Evolutionary conservation across 2,888 invertebrate species (phyloP).

Genomic region (Callyntrura sp.): DNA sequence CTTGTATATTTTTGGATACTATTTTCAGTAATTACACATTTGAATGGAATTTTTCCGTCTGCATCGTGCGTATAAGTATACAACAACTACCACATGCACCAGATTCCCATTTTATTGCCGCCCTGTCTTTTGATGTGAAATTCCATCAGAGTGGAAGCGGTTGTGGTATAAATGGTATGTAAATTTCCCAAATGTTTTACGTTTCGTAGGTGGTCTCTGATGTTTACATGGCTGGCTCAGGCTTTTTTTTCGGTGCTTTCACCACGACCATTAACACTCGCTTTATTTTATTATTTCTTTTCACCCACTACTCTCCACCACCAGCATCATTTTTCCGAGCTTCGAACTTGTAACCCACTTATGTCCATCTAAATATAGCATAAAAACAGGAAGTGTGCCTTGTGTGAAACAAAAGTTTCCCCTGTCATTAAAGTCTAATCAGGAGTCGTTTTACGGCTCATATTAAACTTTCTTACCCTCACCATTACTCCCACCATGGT

Average conservation of each 20-base stretch:
- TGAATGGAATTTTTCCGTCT: too few species aligned
- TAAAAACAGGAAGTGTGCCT: conserved; percentile 47
- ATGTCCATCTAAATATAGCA: conserved; percentile 41
- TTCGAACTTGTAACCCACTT: conserved; percentile 18
- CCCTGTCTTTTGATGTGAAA: too few species aligned
- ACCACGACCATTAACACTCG: background rate
- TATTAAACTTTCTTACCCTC: conserved; percentile 30
- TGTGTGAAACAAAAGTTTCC: conserved; percentile 39
- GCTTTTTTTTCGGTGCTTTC: background rate
- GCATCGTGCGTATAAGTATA: too few species aligned
- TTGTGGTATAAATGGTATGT: background rate
- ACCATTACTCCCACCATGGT: background rate
- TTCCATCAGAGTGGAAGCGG: too few species aligned
- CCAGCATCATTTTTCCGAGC: background rate
- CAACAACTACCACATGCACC: too few species aligned
- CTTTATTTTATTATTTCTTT: background rate
- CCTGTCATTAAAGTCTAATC: conserved; percentile 67
- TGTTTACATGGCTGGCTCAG: background rate
- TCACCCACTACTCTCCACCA: background rate
- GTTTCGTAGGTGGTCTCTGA: background rate
- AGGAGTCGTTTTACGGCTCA: conserved; percentile 46
- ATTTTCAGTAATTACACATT: too few species aligned
- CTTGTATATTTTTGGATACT: too few species aligned
- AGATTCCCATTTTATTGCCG: too few species aligned
- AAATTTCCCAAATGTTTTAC: background rate